Percentiles rank a stretch among this genome's conserved stretches.
phyloP scores from a whole-genome alignment of 2,888 invertebrate genomes.

The Volucella zonaria region DNA sequence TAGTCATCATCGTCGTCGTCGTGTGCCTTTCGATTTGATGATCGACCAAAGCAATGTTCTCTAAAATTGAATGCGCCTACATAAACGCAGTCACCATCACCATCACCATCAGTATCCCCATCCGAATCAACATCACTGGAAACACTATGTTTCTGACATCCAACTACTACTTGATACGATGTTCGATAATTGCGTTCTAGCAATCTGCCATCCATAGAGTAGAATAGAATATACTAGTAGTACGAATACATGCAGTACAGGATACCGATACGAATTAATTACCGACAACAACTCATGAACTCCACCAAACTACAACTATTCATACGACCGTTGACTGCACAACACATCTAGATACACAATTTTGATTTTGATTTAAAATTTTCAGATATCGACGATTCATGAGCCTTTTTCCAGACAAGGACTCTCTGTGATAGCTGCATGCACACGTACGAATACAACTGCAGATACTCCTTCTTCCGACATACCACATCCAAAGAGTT shows the following conservation, averaged over 20 bases:
- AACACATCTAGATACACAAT: not conserved
- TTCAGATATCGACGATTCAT: slow-evolving; percentile 30
- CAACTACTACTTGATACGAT: slow-evolving; percentile 19
- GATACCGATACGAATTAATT: slow-evolving; percentile 42
- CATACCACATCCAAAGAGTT: slow-evolving; percentile 28
- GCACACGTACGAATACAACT: not conserved
- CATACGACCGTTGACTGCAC: not conserved
- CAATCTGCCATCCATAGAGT: slow-evolving; percentile 37
- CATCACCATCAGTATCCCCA: not conserved
- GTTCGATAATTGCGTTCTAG: slow-evolving; percentile 52
- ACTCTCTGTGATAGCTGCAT: not conserved
- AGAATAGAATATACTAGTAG: slow-evolving; percentile 12
- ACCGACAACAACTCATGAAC: slow-evolving; percentile 67
- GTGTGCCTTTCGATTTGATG: not conserved
- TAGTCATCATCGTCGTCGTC: not conserved
- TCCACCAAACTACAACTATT: slow-evolving; percentile 25
- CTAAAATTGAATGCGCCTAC: not conserved
- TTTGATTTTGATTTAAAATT: slow-evolving; percentile 35
- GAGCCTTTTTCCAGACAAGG: not conserved
- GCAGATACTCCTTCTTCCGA: not conserved
- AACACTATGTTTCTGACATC: slow-evolving; percentile 16
- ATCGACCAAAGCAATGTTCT: not conserved
- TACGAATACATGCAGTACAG: not conserved
- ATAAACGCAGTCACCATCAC: not conserved
- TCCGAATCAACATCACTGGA: slow-evolving; percentile 13